These are phyloP conservation scores for Battus philenor DNA, from an alignment of 1,140 invertebrate genomes.

Conservation along the genomic window DNA sequence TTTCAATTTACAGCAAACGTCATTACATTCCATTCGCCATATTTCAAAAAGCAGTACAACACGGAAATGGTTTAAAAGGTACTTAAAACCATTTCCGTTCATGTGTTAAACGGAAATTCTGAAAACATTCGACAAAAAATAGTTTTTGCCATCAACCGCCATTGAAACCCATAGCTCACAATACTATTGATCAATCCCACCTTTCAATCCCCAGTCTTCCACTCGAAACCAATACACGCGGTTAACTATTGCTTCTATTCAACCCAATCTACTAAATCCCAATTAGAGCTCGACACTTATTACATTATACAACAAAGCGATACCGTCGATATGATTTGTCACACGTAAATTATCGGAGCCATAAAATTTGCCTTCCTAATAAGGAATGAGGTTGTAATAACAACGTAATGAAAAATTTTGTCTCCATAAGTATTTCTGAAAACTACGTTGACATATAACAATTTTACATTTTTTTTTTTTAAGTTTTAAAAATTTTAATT, in stretches of 20 bases:
- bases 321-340: not conserved
- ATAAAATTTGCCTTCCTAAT: not conserved
- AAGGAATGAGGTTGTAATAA: no score
- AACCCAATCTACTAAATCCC: slow-evolving; percentile 9
- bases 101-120: slow-evolving; percentile 11
- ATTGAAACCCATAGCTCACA: not conserved
- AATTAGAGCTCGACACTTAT: slow-evolving; percentile 10
- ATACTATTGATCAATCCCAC: not conserved
- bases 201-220: not conserved
- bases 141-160: not conserved
- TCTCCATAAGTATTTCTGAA: no score
- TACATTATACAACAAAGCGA: slow-evolving; percentile 4
- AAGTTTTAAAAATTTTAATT: no score
- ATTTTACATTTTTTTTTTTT: no score
- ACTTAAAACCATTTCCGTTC: no score
- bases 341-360: not conserved
- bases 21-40: no score
- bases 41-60: slow-evolving; percentile 3
- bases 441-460: no score
- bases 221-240: slow-evolving; percentile 5
- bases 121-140: slow-evolving; percentile 7
- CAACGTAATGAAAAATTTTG: no score
- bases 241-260: slow-evolving; percentile 9
- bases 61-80: slow-evolving; percentile 5
- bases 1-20: no score